phyloP scores from a whole-genome alignment of 1,140 invertebrate genomes.

The Eulimnadia texana region DNA sequence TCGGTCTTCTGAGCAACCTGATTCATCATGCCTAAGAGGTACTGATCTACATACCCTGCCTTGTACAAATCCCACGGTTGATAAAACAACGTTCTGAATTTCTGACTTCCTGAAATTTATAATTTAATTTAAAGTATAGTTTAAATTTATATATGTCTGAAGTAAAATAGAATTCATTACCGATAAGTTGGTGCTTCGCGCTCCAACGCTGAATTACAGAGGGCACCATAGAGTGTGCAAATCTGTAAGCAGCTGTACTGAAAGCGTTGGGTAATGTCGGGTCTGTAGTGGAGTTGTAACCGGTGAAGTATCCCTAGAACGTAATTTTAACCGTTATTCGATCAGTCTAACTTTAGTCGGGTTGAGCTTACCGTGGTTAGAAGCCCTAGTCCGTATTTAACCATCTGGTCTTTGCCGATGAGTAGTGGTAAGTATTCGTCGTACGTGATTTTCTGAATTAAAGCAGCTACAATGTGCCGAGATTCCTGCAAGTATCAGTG shows the following conservation, averaged over 20 bases:
- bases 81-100: constrained; percentile 31
- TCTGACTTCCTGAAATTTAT: too few species aligned
- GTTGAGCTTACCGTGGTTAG: not conserved
- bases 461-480: constrained; percentile 35
- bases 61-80: constrained; percentile 37
- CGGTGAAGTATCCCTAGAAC: constrained; percentile 32
- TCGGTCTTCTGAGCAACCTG: constrained; percentile 38
- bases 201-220: constrained; percentile 36
- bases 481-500: constrained; percentile 32
- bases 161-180: not conserved
- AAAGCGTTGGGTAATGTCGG: constrained; percentile 28
- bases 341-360: not conserved
- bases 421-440: constrained; percentile 41
- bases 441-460: constrained; percentile 40
- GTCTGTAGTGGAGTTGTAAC: constrained; percentile 26
- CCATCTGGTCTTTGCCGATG: constrained; percentile 34
- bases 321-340: too few species aligned
- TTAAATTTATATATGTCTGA: too few species aligned
- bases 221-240: constrained; percentile 37
- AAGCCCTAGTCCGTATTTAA: constrained; percentile 23
- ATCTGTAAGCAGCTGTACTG: constrained; percentile 36
- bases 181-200: constrained; percentile 34
- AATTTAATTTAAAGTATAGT: too few species aligned
- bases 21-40: constrained; percentile 35
- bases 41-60: constrained; percentile 34